phyloP scores from a whole-genome alignment of 2,113 vertebrate species.

The Halcyon malimbica region DNA sequence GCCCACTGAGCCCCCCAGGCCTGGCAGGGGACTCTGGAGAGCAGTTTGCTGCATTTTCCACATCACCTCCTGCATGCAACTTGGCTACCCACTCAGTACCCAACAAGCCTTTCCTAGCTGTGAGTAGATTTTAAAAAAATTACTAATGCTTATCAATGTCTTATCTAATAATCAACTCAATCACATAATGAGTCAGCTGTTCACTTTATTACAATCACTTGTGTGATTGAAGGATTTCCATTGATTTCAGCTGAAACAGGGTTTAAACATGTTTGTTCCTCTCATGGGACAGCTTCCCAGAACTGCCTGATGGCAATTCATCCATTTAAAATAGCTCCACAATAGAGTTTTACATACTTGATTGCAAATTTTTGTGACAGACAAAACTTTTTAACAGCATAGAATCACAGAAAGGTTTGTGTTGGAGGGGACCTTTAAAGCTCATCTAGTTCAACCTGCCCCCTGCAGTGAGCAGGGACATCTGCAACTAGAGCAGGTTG shows the following conservation, averaged over 20 bases:
- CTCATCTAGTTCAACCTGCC: background rate
- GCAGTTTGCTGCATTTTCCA: constrained; percentile 62
- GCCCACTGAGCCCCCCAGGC: constrained; percentile 54
- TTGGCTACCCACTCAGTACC: constrained; percentile 62
- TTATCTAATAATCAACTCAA: background rate
- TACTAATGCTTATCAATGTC: background rate
- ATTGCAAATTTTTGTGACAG: background rate
- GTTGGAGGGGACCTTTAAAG: background rate
- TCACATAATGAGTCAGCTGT: background rate
- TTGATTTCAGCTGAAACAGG: background rate
- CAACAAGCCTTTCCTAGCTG: constrained; percentile 66
- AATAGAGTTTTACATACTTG: background rate
- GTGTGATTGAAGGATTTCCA: background rate
- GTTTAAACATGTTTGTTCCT: background rate
- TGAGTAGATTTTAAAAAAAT: background rate
- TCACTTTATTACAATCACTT: background rate
- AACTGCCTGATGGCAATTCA: background rate
- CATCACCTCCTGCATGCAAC: constrained; percentile 10
- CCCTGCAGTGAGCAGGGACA: no score
- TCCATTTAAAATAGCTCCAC: background rate
- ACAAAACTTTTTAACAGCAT: background rate
- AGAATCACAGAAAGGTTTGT: background rate
- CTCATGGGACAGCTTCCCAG: background rate
- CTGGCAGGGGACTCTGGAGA: constrained; percentile 71
- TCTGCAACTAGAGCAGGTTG: background rate